These are phyloP conservation scores for Serilophus lunatus DNA, from an alignment of 2,113 vertebrate species.

Conservation along the genomic window DNA sequence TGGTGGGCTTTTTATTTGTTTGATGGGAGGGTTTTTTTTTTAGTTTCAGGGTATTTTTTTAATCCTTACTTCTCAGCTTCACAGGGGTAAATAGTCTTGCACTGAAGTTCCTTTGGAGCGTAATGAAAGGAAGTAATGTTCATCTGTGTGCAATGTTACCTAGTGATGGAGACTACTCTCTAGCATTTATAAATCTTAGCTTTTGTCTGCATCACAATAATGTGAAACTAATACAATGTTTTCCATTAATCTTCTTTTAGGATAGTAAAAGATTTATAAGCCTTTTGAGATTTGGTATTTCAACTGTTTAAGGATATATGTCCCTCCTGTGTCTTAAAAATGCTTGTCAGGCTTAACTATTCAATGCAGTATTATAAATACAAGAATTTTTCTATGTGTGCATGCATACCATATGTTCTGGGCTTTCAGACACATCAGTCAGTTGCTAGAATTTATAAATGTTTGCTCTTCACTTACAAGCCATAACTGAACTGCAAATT, in stretches of 20 bases:
- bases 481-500: background rate
- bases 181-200: background rate
- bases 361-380: background rate
- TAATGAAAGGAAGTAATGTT: slow-evolving; percentile 27
- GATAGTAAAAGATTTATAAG: background rate
- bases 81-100: background rate
- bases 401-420: background rate
- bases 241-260: slow-evolving; percentile 22
- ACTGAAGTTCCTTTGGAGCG: background rate
- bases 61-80: background rate
- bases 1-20: background rate
- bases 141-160: slow-evolving; percentile 21
- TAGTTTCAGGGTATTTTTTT: background rate
- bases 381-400: background rate
- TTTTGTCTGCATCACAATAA: slow-evolving; percentile 34
- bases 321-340: background rate
- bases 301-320: background rate
- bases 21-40: background rate
- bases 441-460: background rate
- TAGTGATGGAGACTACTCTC: background rate
- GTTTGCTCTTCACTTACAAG: background rate
- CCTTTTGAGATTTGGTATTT: background rate
- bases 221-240: background rate
- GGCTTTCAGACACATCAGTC: background rate
- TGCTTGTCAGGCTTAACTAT: background rate